Conservation (phyloP, 2,888 invertebrate species). For the Odontocerum albicorne region DNA sequence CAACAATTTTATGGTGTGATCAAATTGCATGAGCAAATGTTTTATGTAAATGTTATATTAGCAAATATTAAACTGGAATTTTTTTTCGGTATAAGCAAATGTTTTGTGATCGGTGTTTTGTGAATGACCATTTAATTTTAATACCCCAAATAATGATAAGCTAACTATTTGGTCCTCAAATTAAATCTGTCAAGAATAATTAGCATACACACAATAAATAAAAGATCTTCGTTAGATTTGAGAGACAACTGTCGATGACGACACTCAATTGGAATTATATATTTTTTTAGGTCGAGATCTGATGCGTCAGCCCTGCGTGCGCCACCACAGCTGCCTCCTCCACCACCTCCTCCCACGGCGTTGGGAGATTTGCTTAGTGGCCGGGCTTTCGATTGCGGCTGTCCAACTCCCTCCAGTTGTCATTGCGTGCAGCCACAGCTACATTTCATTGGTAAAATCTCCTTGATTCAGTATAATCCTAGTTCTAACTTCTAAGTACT, state of each 20-base stretch:
- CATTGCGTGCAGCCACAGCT: conserved; percentile 51
- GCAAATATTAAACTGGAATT: too few species aligned
- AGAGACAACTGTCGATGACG: conserved; percentile 61
- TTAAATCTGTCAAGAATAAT: not conserved
- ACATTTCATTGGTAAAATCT: conserved; percentile 40
- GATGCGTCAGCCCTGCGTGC: conserved; percentile 74
- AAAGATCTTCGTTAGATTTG: not conserved
- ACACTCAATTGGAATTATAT: too few species aligned
- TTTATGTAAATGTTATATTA: too few species aligned
- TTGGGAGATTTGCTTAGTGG: conserved; percentile 93
- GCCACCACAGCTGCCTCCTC: conserved; percentile 42
- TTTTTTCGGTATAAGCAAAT: too few species aligned
- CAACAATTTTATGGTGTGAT: too few species aligned
- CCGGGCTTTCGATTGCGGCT: conserved; percentile 95
- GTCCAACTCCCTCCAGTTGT: conserved; percentile 77
- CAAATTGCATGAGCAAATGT: too few species aligned
- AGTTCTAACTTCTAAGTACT: too few species aligned
- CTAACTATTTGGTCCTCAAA: too few species aligned
- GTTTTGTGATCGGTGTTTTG: too few species aligned
- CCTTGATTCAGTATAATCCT: too few species aligned
- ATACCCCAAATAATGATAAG: too few species aligned
- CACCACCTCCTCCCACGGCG: conserved; percentile 58
- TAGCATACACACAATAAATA: not conserved
- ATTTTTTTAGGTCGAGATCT: conserved; percentile 61
- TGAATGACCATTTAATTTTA: too few species aligned